Conservation (phyloP, 2,888 invertebrate genomes). For the Antitype chi region DNA sequence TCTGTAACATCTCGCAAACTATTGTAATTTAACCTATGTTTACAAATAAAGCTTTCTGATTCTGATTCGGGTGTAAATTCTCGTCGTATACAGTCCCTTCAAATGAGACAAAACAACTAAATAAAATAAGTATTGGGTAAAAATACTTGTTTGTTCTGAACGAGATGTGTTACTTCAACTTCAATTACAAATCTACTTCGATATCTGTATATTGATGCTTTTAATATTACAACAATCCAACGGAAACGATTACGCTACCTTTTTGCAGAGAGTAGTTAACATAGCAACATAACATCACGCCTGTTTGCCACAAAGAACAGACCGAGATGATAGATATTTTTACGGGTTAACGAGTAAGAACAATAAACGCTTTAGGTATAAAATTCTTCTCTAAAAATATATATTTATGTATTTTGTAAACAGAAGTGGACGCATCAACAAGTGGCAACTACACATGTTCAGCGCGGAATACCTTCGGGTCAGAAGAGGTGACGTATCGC, state of each 20-base stretch:
- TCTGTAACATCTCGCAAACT: too few relatives aligned
- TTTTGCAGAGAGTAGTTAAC: neutral
- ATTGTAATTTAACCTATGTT: too few relatives aligned
- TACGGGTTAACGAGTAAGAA: neutral
- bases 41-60: too few relatives aligned
- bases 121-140: neutral
- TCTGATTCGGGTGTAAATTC: neutral
- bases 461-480: conserved; percentile 95
- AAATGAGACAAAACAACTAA: neutral
- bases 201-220: neutral
- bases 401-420: conserved; percentile 2
- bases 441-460: conserved; percentile 95
- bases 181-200: neutral
- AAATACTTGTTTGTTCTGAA: neutral
- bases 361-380: neutral
- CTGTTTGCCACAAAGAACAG: neutral
- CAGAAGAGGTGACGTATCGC: conserved; percentile 95
- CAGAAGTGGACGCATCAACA: conserved; percentile 93
- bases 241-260: neutral
- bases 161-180: neutral
- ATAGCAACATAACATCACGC: neutral
- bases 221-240: neutral
- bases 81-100: neutral
- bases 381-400: neutral
- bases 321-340: neutral